phyloP scores from a whole-genome alignment of 1,140 invertebrate species.

The Antheraea pernyi region DNA sequence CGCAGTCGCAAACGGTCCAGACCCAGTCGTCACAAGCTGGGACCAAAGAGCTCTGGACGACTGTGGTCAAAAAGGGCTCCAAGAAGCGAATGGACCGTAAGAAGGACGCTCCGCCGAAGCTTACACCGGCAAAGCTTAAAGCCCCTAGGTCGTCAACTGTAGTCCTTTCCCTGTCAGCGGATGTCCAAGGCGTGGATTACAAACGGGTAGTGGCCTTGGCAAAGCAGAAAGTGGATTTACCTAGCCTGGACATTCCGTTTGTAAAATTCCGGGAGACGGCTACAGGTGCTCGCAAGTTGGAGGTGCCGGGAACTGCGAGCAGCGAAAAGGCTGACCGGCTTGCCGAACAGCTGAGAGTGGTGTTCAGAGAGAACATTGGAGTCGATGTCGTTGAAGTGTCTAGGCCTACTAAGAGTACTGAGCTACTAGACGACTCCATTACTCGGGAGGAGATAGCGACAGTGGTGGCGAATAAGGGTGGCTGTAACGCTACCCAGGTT shows the following conservation, averaged over 20 bases:
- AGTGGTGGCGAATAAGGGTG: too few species aligned
- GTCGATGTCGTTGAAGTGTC: too few species aligned
- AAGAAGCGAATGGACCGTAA: not conserved
- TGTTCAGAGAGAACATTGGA: too few species aligned
- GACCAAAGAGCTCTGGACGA: too few species aligned
- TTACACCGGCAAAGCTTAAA: conserved; percentile 25
- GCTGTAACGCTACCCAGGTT: too few species aligned
- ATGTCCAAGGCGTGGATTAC: conserved; percentile 10
- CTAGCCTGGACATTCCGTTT: conserved; percentile 41
- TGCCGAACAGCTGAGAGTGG: too few species aligned
- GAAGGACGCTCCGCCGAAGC: not conserved
- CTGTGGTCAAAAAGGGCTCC: not conserved
- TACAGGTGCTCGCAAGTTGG: conserved; percentile 18
- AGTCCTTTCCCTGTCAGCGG: not conserved
- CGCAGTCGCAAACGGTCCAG: not conserved
- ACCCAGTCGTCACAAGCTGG: too few species aligned
- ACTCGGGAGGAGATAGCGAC: too few species aligned
- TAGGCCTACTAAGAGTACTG: too few species aligned
- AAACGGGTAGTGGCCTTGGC: conserved; percentile 27
- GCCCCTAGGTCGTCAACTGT: too few species aligned
- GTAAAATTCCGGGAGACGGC: conserved; percentile 53
- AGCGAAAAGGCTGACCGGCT: too few species aligned
- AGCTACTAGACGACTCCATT: not conserved
- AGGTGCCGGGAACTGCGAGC: too few species aligned
- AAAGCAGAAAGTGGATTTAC: conserved; percentile 28